Evolutionary conservation across 2,113 vertebrate genomes (phyloP), one percentile per base, ranked within the genome.

Genomic region (Phocoena sinus): DNA sequence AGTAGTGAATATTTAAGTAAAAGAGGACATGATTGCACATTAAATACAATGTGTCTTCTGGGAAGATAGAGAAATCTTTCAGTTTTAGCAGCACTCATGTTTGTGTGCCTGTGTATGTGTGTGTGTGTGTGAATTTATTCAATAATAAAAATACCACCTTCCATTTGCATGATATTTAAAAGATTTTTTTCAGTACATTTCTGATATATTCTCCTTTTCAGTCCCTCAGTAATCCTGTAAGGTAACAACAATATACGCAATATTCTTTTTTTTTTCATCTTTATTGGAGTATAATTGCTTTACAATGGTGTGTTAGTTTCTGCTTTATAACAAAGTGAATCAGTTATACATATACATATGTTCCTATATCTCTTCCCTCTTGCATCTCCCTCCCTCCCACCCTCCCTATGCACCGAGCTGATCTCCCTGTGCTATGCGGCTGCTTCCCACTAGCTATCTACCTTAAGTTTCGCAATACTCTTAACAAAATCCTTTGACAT

Each of bases 1-100:
- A 47, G 31, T 65, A 81, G 58, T 70, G 18, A 95, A 90, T 86
- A 95, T 83, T n/a, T 88, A 97, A 92, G 41, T 95, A 67, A 95
- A 94, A 85, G 60, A 96, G 62, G 60, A 92, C 65, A 83, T 84
- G 84, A 84, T 88, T 90, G 28, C 11, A 91, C 44, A 58, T 91
- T 94, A 93, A 96, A 77, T 95, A 63, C 44, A 71, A 25, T 89
- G 53, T 41, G 6, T 89, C 60, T 94, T 88, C 65, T 88, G 50
- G n/a, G 44, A 84, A 76, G n/a, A 58, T 23, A 56, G 68, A 94
- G 6, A 71, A 73, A 87, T 53, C 38, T 68, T 95, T 82, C 53
- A 81, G 15, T 33, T 15, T 82, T 67, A 91, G 12, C 33, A 94
- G 38, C 65, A 70, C 91, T 93, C 60, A 80, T 0, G 3, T 85